Percentiles rank a stretch among this genome's conserved stretches.
Evolutionary conservation across 2,113 vertebrate species (phyloP).

Genomic region (Pelodiscus sinensis): DNA sequence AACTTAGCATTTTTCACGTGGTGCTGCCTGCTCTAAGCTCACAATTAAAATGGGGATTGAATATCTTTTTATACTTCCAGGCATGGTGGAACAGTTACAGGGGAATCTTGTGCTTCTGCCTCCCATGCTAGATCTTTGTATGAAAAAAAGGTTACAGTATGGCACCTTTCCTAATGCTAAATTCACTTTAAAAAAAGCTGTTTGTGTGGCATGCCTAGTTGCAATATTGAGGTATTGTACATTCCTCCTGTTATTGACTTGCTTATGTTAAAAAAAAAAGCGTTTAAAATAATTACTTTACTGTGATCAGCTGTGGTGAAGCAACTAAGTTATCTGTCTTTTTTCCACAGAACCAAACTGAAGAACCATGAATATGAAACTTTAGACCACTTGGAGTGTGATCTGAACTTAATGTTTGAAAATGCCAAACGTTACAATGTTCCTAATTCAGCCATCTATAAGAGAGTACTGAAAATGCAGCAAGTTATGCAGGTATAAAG

Average conservation of each 20-base stretch:
- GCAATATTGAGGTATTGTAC: background rate
- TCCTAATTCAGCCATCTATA: constrained; percentile 97
- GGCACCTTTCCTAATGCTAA: background rate
- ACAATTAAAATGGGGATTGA: background rate
- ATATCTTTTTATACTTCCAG: accelerated
- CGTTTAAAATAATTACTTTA: background rate
- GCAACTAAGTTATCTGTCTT: constrained; percentile 2
- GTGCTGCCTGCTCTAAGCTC: accelerated
- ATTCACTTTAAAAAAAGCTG: background rate
- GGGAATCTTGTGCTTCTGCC: background rate
- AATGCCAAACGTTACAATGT: constrained; percentile 98
- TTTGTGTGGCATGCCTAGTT: accelerated
- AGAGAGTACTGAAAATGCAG: constrained; percentile 94
- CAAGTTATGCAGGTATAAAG: constrained; percentile 93
- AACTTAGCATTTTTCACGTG: background rate
- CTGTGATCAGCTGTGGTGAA: background rate
- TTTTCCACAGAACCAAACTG: constrained; percentile 89
- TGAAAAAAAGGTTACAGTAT: background rate
- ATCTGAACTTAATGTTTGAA: constrained; percentile 97
- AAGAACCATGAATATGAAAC: constrained; percentile 96
- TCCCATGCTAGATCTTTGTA: background rate
- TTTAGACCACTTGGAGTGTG: constrained; percentile 91
- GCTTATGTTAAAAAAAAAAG: background rate
- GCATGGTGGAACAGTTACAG: background rate
- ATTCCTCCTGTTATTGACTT: background rate